A percentile compares a stretch with the other conserved stretches of the same genome.
These are phyloP conservation scores for Oxytorus armatus DNA, from an alignment of 2,888 invertebrate genomes.

Conservation along the genomic window DNA sequence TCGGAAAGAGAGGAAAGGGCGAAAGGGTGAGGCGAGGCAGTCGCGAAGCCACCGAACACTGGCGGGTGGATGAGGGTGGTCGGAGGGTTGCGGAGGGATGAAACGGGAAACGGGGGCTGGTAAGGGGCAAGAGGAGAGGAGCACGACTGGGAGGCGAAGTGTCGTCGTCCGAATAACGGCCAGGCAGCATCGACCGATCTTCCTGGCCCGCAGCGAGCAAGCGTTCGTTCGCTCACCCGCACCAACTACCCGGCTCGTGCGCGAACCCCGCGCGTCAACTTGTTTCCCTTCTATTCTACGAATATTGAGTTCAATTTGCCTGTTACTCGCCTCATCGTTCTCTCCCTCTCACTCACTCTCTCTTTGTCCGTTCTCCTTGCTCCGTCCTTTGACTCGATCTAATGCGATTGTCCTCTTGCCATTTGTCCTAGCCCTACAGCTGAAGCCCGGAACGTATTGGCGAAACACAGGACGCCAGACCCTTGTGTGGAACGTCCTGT, in stretches of 20 bases:
- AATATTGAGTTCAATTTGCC: conserved; percentile 83
- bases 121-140: conserved; percentile 67
- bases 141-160: conserved; percentile 83
- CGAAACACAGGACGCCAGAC: conserved; percentile 68
- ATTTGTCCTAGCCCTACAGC: conserved; percentile 63
- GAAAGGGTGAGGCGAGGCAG: conserved; percentile 64
- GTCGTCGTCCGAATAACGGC: conserved; percentile 85
- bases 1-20: conserved; percentile 68
- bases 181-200: conserved; percentile 84
- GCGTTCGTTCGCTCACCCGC: conserved; percentile 66
- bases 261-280: conserved; percentile 81
- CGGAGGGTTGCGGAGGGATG: conserved; percentile 66
- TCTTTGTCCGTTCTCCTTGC: too few species aligned
- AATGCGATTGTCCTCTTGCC: conserved; percentile 80
- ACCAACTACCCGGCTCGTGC: conserved; percentile 57
- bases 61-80: conserved; percentile 54
- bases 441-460: conserved; percentile 25
- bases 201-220: conserved; percentile 77
- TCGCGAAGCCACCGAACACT: conserved; percentile 67
- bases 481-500: conserved; percentile 72
- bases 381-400: too few species aligned
- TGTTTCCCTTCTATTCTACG: conserved; percentile 83
- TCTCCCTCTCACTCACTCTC: conserved; percentile 35
- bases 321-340: conserved; percentile 75
- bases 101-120: conserved; percentile 69